Evolutionary conservation across 2,797 vertebrate species (phyloP).

Genomic region (Lateolabrax maculatus): DNA sequence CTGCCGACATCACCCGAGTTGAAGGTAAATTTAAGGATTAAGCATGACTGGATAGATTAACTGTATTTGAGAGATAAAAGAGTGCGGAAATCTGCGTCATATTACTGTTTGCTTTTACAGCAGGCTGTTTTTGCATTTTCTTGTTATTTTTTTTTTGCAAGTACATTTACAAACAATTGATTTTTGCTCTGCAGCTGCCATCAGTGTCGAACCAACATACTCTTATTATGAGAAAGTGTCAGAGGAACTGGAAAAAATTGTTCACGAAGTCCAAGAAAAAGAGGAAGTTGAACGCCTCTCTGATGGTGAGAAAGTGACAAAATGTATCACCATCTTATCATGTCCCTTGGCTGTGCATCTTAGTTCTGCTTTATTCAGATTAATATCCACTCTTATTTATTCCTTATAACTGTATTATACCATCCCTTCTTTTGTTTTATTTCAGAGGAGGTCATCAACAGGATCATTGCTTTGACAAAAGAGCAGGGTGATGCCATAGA

Average conservation of each 20-base stretch:
- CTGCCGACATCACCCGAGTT: conserved; percentile 66
- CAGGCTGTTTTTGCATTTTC: neutral
- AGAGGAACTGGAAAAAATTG: conserved; percentile 85
- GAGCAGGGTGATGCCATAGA: conserved; percentile 87
- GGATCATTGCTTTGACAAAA: conserved; percentile 88
- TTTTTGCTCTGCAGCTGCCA: conserved; percentile 57
- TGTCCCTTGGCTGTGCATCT: neutral
- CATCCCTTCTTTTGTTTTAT: conserved; percentile 31
- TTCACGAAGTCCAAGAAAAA: conserved; percentile 84
- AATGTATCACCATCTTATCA: neutral
- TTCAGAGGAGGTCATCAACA: conserved; percentile 85
- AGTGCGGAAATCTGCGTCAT: no score
- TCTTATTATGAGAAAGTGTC: conserved; percentile 86
- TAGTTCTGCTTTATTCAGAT: neutral
- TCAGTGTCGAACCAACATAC: conserved; percentile 74
- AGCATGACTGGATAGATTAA: neutral
- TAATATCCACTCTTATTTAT: neutral
- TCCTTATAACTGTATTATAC: neutral
- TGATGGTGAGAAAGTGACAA: conserved; percentile 69
- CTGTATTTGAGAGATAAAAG: no score
- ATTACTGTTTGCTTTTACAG: neutral
- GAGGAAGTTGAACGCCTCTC: conserved; percentile 66
- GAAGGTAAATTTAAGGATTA: conserved; percentile 50
- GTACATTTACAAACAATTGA: neutral
- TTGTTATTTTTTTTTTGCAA: no score